Percentiles rank a stretch among this genome's conserved stretches.
Conservation (phyloP, 2,888 invertebrate species). For the Papilio demoleus region DNA sequence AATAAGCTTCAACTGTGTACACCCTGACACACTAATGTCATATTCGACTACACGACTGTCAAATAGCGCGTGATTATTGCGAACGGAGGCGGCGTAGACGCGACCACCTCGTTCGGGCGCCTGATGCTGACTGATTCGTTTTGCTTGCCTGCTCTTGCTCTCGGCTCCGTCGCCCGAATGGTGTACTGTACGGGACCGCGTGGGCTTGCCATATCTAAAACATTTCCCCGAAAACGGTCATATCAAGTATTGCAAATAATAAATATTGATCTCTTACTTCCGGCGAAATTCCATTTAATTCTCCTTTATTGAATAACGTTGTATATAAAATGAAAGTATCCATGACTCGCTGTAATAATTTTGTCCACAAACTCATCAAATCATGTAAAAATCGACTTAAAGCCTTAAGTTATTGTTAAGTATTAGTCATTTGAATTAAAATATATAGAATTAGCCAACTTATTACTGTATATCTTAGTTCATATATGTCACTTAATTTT, state of each 20-base stretch:
- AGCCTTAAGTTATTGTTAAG: too few relatives aligned
- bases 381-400: too few relatives aligned
- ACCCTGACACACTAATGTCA: slow-evolving; percentile 68
- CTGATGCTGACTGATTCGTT: slow-evolving; percentile 80
- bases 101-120: slow-evolving; percentile 70
- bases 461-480: too few relatives aligned
- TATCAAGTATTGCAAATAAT: neutral
- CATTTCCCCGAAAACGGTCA: slow-evolving; percentile 21
- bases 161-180: slow-evolving; percentile 22
- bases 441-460: too few relatives aligned
- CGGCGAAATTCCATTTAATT: neutral
- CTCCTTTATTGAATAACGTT: neutral
- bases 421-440: too few relatives aligned
- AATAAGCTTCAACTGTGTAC: slow-evolving; percentile 67
- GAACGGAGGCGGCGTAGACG: slow-evolving; percentile 53
- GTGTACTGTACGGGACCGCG: slow-evolving; percentile 30
- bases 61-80: slow-evolving; percentile 76
- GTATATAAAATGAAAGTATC: neutral
- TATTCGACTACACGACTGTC: slow-evolving; percentile 76
- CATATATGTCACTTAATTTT: too few relatives aligned
- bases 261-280: slow-evolving; percentile 8
- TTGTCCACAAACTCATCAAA: too few relatives aligned
- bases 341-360: neutral
- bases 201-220: slow-evolving; percentile 21
- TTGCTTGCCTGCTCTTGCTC: slow-evolving; percentile 57